Percentiles rank a stretch among this genome's conserved stretches.
Conservation (phyloP, 1,140 invertebrate species). For the Stegodyphus mimosarum region DNA sequence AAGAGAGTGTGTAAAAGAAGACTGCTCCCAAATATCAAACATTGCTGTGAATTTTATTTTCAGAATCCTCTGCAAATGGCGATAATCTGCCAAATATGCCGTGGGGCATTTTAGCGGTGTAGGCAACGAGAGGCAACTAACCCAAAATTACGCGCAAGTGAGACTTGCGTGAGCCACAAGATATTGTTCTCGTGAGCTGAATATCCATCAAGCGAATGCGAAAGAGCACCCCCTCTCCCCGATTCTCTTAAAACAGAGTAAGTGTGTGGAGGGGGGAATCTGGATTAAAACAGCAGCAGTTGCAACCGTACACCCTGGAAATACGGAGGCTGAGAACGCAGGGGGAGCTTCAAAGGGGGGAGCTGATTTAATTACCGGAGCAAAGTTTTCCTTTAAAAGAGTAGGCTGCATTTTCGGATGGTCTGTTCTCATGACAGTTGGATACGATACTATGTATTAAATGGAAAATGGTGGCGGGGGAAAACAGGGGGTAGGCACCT, state of each 20-base stretch:
- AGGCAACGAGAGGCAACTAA: conserved; percentile 60
- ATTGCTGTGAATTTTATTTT: no score
- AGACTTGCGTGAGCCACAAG: conserved; percentile 57
- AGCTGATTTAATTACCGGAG: conserved; percentile 60
- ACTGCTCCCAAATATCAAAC: no score
- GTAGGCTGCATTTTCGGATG: conserved; percentile 55
- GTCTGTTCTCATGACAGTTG: conserved; percentile 59
- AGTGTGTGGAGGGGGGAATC: neutral
- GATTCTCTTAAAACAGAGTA: conserved; percentile 36
- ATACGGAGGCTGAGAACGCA: neutral
- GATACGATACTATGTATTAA: conserved; percentile 60
- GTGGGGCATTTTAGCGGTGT: neutral
- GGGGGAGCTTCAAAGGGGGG: neutral
- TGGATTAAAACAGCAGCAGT: conserved; percentile 55
- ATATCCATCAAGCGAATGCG: conserved; percentile 59
- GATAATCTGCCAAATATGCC: no score
- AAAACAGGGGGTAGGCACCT: neutral
- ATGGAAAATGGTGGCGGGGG: conserved; percentile 43
- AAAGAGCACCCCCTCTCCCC: conserved; percentile 15
- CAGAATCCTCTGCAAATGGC: no score
- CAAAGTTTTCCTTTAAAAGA: conserved; percentile 61
- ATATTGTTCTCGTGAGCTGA: conserved; percentile 59
- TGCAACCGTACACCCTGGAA: conserved; percentile 52
- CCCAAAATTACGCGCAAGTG: conserved; percentile 60
- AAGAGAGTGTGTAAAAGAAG: no score